A percentile compares a stretch with the other conserved stretches of the same genome.
These are phyloP conservation scores for Rhyacophila evoluta DNA, from an alignment of 2,888 invertebrate species.

Conservation along the genomic window DNA sequence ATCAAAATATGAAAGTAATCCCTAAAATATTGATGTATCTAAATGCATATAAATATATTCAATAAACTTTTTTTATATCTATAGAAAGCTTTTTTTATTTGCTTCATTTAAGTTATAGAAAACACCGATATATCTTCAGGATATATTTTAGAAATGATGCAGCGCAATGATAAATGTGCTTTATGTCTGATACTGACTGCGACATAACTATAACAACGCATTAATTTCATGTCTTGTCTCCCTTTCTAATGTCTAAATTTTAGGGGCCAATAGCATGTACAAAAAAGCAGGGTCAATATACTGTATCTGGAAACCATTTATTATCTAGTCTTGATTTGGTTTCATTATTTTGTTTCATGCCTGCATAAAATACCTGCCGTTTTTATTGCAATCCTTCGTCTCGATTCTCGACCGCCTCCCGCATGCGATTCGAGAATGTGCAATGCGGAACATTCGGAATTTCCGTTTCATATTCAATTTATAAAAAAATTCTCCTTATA, in stretches of 20 bases:
- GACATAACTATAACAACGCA: not conserved
- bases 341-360: slow-evolving; percentile 1
- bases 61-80: too few relatives aligned
- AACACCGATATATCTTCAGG: not conserved
- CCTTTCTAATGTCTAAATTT: slow-evolving; percentile 5
- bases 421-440: not conserved
- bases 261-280: slow-evolving; percentile 3
- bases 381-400: slow-evolving; percentile 22
- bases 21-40: too few relatives aligned
- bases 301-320: not conserved
- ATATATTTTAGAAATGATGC: not conserved
- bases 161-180: not conserved
- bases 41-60: too few relatives aligned
- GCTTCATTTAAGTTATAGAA: not conserved
- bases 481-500: not conserved
- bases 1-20: too few relatives aligned
- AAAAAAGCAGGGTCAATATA: not conserved
- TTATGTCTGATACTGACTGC: not conserved
- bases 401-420: not conserved
- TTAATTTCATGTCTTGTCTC: not conserved
- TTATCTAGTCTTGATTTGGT: slow-evolving; percentile 12
- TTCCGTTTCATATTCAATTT: slow-evolving; percentile 8
- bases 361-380: not conserved
- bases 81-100: not conserved
- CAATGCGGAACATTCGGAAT: slow-evolving; percentile 22